Base-by-base conservation (phyloP, 1,140 invertebrate species). In the Drosophila novamexicana region DNA sequence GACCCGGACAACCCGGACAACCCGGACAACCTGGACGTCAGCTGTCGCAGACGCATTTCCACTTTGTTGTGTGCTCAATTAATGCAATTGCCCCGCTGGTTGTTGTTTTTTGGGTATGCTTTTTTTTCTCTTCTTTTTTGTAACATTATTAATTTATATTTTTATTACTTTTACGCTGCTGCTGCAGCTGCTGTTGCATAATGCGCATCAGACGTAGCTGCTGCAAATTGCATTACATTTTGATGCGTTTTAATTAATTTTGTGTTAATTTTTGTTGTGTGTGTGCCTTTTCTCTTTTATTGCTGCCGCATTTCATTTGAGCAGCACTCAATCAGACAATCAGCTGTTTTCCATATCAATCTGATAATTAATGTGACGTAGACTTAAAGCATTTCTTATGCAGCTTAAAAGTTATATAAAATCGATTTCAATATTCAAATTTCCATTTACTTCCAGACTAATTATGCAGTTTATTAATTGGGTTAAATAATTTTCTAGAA, bases 61-160 rank as follows among this genome's bases (percentile, higher is more conserved):
- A 88, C 84, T 88, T 88, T 88, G 84, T 89, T 88, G 84, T 88
- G 89, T 84, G 80, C 71, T 88, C 84, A 88, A 88, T 88, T 88
- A 88, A 88, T 89, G 84, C 84, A 88, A 88, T 88, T 88, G 84
- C 84, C 77, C 53, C 61, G 63, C 66, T 79, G 65, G 66, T 81
- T 66, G 63, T 71, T 74, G 34, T 64, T 75, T 18, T 45, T 79
- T 37, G 36, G 7, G 7, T n/a, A 32, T 68, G 42, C 22, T 39
- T 69, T 36, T 52, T 69, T 14, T 58, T 56, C 44, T 49, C 58
- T 47, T 78, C 75, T 67, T 79, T 78, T 81, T 84, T 86, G 71
- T 89, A 77, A 80, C 84, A 88, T 88, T 88, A 88, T 88, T 88
- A 89, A 88, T 88, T 88, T 88, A 88, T 88, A 88, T 88, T 88